These are phyloP conservation scores for Macquaria australasica DNA, from an alignment of 2,113 vertebrate genomes.

Conservation along the genomic window DNA sequence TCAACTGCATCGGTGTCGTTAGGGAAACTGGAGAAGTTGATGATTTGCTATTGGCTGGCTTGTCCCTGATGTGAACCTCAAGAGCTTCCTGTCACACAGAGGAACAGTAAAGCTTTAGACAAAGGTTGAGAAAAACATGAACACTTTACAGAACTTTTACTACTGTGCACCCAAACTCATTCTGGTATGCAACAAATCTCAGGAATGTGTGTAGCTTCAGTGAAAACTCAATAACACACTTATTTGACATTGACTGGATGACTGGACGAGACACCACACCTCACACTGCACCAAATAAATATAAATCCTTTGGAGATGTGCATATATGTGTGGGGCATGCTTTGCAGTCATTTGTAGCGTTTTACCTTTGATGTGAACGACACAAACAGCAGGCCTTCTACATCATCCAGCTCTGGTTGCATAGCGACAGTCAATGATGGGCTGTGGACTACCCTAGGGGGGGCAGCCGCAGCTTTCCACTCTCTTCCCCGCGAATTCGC, in stretches of 20 bases:
- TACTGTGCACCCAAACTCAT: not conserved
- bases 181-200: not conserved
- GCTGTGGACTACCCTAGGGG: conserved; percentile 56
- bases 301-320: not conserved
- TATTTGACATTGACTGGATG: not conserved
- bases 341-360: conserved; percentile 12
- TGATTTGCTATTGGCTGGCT: conserved; percentile 54
- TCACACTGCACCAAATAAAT: not conserved
- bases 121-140: too few relatives aligned
- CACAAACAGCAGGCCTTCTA: conserved; percentile 95
- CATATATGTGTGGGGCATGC: not conserved
- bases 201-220: not conserved
- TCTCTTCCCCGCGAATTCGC: conserved; percentile 29
- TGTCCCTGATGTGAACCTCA: conserved; percentile 88
- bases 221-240: not conserved
- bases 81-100: conserved; percentile 88
- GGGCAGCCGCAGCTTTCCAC: conserved; percentile 38
- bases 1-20: conserved; percentile 58
- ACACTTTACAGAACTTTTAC: not conserved
- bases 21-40: conserved; percentile 23
- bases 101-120: not conserved
- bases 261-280: not conserved
- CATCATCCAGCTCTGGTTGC: conserved; percentile 93
- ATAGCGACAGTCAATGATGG: conserved; percentile 82
- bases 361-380: conserved; percentile 94